A percentile compares a stretch with the other conserved stretches of the same genome.
phyloP scores from a whole-genome alignment of 2,113 vertebrate genomes.

The Eidolon helvum region DNA sequence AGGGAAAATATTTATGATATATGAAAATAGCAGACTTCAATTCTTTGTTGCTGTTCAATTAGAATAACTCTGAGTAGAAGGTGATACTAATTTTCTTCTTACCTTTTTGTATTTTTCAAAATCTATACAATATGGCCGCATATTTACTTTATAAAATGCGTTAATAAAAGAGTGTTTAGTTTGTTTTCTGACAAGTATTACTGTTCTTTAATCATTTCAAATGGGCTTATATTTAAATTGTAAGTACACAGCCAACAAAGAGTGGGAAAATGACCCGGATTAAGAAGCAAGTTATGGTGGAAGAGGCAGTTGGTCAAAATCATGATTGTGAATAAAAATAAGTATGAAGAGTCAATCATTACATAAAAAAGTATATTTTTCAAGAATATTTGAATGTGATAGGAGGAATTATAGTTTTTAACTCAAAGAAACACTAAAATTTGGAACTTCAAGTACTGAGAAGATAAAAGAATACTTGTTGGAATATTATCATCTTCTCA shows the following conservation, averaged over 20 bases:
- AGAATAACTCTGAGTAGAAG: not conserved
- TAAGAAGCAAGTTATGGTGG: not conserved
- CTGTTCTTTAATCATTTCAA: not conserved
- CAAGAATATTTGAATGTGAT: not conserved
- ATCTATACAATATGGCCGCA: not conserved
- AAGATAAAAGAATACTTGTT: not conserved
- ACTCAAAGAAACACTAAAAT: not conserved
- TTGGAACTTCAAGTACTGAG: not conserved
- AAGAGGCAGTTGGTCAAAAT: not conserved
- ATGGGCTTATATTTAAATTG: not conserved
- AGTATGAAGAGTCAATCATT: not conserved
- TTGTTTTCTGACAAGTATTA: not conserved
- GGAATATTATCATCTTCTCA: not conserved
- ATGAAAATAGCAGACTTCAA: not conserved
- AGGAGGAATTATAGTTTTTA: not conserved
- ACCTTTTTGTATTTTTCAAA: not conserved
- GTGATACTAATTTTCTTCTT: not conserved
- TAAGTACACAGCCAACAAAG: not conserved
- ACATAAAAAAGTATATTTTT: not conserved
- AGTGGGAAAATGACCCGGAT: not conserved
- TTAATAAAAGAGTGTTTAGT: not conserved
- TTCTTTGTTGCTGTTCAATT: not conserved
- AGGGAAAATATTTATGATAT: not conserved
- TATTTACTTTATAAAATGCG: not conserved
- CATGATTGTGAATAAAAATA: not conserved